Percentiles rank a stretch among this genome's conserved stretches.
Evolutionary conservation across 2,113 vertebrate genomes (phyloP).

Genomic region (Eulemur rufifrons): DNA sequence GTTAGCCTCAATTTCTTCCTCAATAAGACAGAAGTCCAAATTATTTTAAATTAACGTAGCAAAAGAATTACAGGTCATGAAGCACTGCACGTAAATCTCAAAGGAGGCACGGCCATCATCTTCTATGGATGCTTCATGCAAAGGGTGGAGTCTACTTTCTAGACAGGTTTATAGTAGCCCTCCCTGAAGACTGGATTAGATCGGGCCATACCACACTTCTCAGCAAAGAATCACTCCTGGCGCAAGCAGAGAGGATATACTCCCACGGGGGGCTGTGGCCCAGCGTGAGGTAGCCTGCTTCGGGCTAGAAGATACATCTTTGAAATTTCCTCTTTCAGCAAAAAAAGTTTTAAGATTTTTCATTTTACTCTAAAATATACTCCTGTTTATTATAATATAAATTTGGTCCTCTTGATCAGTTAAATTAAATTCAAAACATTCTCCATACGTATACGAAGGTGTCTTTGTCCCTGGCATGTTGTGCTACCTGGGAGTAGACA

Average conservation of each 20-base stretch:
- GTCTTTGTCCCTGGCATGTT: not conserved
- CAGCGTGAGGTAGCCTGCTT: not conserved
- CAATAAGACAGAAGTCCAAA: not conserved
- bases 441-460: rapidly evolving
- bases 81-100: not conserved
- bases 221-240: not conserved
- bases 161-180: not conserved
- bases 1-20: not conserved
- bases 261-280: not conserved
- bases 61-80: not conserved
- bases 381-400: not conserved
- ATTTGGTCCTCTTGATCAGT: not conserved
- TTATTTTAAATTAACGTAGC: not conserved
- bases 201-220: not conserved
- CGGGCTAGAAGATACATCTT: not conserved
- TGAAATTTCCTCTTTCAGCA: not conserved
- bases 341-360: not conserved
- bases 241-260: not conserved
- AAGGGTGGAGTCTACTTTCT: not conserved
- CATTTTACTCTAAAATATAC: not conserved
- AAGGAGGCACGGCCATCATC: not conserved
- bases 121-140: not conserved
- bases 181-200: not conserved
- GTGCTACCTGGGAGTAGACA: no score
- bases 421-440: rapidly evolving